Evolutionary conservation across 2,888 invertebrate species (phyloP), one percentile per base, ranked within the genome.

Genomic region (Oxycera nigricornis): DNA sequence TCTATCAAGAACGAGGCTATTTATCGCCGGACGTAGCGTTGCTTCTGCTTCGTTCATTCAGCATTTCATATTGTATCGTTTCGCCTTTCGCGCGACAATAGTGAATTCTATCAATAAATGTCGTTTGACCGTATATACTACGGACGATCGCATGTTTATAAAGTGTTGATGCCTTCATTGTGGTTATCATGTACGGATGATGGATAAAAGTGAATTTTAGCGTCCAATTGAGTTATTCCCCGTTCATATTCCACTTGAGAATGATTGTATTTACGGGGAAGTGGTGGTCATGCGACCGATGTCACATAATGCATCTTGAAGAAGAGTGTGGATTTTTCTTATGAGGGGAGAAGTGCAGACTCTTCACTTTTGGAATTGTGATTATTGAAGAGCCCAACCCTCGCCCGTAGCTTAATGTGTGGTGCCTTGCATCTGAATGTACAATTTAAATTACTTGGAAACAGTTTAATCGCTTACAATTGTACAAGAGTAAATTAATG

Each of bases 151-250:
- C 46, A 14, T 46, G 46, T 14, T 46, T 55, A 55, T 55, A 55
- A 7, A n/a, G 17, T 50, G 17, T 35, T 35, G 6, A n/a, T 7
- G 46, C 14, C 46, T 17, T 17, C 46, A n/a, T 17, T 35, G 2
- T 14, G 14, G n/a, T 3, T 7, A 14, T 46, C 46, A 46, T 55
- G 17, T 20, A 24, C 55, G 55, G 2, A 55, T 24, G 59, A 59
- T 26, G 39, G 46, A 41, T 67, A 24, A 41, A 67, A 67, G 39
- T 67, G 26, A 41, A 67, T 67, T n/a, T 41, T 67, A 41, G 46
- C 46, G 24, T 22, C 41, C 67, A 67, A 67, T 67, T 67, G 67
- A 67, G 14, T n/a, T 24, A 67, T 41, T 62, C 39, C 14, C 67
- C 24, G 41, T 22, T 11, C 41, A 62, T 62, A 24, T 22, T 67